These are phyloP conservation scores for Melitaea athalia DNA, from an alignment of 2,888 invertebrate species.

Conservation along the genomic window DNA sequence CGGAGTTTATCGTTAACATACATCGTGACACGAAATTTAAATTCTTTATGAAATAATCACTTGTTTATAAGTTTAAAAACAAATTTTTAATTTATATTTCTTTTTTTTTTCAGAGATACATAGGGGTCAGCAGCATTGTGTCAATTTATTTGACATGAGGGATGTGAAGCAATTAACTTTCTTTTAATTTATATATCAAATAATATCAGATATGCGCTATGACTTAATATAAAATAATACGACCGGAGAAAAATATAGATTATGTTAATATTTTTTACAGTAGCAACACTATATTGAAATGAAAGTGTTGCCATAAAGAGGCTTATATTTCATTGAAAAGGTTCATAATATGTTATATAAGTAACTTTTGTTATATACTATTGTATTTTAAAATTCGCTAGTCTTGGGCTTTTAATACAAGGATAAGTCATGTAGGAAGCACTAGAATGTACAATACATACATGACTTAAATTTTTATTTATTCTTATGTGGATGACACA, in stretches of 20 bases:
- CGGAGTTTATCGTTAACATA: too few relatives aligned
- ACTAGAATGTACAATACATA: too few relatives aligned
- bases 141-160: conserved; percentile 13
- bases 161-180: conserved; percentile 15
- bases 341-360: neutral
- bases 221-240: conserved; percentile 1
- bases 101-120: conserved; percentile 46
- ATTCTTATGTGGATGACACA: too few relatives aligned
- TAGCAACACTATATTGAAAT: neutral
- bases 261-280: neutral
- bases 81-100: conserved; percentile 15
- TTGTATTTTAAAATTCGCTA: neutral
- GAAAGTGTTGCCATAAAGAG: neutral
- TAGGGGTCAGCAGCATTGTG: conserved; percentile 41
- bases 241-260: neutral
- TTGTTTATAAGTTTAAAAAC: neutral
- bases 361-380: neutral
- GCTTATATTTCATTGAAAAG: neutral
- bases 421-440: too few relatives aligned
- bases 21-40: too few relatives aligned
- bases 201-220: neutral
- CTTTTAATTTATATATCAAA: conserved; percentile 12
- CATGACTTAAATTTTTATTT: too few relatives aligned
- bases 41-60: too few relatives aligned
- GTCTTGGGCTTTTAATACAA: too few relatives aligned